Evolutionary conservation across 2,888 invertebrate genomes (phyloP), one percentile per base, ranked within the genome.

Genomic region (Drosophila phalerata): DNA sequence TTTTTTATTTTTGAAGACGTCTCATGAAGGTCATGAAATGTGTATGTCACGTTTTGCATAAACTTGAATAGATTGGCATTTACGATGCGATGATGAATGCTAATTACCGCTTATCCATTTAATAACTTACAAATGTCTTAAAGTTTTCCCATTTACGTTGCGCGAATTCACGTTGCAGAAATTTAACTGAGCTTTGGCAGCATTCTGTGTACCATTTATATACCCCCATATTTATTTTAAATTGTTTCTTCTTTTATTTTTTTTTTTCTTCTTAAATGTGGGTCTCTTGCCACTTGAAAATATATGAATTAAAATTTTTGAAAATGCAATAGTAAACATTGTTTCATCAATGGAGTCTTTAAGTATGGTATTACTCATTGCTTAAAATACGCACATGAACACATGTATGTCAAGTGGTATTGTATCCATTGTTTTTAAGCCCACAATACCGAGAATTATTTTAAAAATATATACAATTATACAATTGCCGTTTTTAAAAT

Each of bases 41-140:
- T n/a, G 34, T 58, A 15, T 68, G 76, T 73, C 82, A 81, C 88
- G 88, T 79, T 85, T 76, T 67, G 48, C 63, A 62, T 85, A 65
- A 57, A 61, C 62, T 76, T 67, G 43, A 64, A 80, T 68, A 65
- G 40, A 53, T 60, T 65, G 52, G 17, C 49, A 70, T 51, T 65
- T 65, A 70, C 67, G 37, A 68, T 63, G 61, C 38, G 52, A 63
- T 73, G 57, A 77, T 70, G 53, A 73, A 77, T 72, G 65, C 52
- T 82, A 81, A 85, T 79, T 76, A 37, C 45, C 52, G n/a, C 22
- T 53, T 51, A 30, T 28, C 32, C 32, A 32, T 42, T 58, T 69
- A 49, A 49, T 45, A 62, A 30, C 15, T 30, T 53, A 53, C 53
- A 42, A 63, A 25, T 25, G 13, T 5, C 45, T 37, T 19, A 1